Evolutionary conservation across 2,113 vertebrate species (phyloP).

Genomic region (Enhydra lutris): DNA sequence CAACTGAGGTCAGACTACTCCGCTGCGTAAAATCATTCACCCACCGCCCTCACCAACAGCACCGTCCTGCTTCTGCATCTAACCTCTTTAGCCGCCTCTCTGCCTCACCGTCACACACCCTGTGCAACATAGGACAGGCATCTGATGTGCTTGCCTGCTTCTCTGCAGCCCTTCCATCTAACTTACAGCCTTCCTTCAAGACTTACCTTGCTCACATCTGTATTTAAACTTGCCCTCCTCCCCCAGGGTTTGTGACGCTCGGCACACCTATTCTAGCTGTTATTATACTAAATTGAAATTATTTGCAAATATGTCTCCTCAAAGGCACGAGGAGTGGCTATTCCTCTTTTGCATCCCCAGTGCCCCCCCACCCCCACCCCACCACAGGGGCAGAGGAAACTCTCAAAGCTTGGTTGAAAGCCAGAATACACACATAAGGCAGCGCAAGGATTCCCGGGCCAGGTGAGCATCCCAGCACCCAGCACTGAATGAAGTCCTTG

Average conservation of each 20-base stretch:
- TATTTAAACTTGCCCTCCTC: neutral
- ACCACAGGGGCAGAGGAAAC: neutral
- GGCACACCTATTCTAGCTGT: neutral
- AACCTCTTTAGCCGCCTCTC: neutral
- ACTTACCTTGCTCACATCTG: neutral
- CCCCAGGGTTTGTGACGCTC: neutral
- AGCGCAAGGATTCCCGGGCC: neutral
- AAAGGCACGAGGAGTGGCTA: neutral
- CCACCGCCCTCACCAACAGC: neutral
- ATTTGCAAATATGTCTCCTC: conserved; percentile 16
- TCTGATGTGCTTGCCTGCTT: neutral
- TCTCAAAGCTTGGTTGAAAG: neutral
- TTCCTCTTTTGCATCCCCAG: neutral
- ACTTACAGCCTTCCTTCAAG: neutral
- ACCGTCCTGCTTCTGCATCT: neutral
- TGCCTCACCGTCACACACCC: neutral
- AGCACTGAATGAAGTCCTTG: neutral
- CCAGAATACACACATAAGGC: neutral
- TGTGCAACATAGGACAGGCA: neutral
- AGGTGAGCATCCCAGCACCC: neutral
- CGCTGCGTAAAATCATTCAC: neutral
- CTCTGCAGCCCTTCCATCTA: neutral
- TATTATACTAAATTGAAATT: neutral
- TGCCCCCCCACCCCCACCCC: neutral
- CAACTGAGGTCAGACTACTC: neutral